Evolutionary conservation across 2,888 invertebrate genomes (phyloP).

Genomic region (Zhuqinia jingwanae): DNA sequence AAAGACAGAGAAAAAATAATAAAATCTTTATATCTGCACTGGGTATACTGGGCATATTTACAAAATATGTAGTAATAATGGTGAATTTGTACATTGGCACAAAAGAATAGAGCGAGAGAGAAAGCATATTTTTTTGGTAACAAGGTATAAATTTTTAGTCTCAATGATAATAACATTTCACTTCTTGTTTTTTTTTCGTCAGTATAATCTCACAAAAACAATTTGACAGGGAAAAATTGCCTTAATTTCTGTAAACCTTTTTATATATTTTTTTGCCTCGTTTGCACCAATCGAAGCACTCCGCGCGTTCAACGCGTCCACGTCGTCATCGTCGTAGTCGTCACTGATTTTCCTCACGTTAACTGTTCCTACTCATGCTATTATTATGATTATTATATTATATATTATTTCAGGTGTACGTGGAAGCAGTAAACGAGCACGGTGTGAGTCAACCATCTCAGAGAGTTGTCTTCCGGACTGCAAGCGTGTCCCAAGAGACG

Average conservation of each 20-base stretch:
- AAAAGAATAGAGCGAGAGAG: too few relatives aligned
- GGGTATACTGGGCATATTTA: too few relatives aligned
- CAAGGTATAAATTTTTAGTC: too few relatives aligned
- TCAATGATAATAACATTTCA: not conserved
- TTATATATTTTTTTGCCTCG: constrained; percentile 20
- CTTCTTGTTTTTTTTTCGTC: not conserved
- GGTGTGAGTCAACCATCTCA: constrained; percentile 90
- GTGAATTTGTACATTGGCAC: too few relatives aligned
- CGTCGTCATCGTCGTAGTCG: too few relatives aligned
- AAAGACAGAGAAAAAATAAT: too few relatives aligned
- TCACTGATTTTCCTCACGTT: constrained; percentile 8
- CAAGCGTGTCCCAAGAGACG: constrained; percentile 84
- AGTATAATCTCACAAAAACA: constrained; percentile 18
- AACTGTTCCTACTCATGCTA: not conserved
- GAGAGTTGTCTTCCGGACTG: constrained; percentile 89
- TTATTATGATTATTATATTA: constrained; percentile 51
- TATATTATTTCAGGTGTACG: constrained; percentile 81
- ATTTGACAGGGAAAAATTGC: constrained; percentile 53
- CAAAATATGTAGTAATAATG: too few relatives aligned
- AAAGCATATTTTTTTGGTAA: too few relatives aligned
- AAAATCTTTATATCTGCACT: too few relatives aligned
- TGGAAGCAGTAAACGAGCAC: constrained; percentile 90
- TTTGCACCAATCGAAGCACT: constrained; percentile 7
- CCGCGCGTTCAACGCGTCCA: not conserved
- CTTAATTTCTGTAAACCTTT: constrained; percentile 49